Percentiles rank a stretch among this genome's conserved stretches.
Conservation (phyloP, 2,113 vertebrate species). For the Physeter macrocephalus region DNA sequence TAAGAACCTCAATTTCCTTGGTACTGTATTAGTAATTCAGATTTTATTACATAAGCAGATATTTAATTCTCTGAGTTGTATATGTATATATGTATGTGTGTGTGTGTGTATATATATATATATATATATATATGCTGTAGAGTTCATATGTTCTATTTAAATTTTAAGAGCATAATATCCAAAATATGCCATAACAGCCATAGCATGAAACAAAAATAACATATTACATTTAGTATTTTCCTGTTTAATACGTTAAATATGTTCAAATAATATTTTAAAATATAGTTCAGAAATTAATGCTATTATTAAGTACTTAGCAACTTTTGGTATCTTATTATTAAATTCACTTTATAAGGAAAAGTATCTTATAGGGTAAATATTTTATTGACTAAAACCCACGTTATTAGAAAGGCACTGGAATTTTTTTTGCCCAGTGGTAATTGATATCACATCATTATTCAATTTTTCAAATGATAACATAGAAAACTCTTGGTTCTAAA, state of each 20-base stretch:
- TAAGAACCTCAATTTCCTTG: not conserved
- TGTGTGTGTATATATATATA: too few species aligned
- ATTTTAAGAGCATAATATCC: not conserved
- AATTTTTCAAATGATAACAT: not conserved
- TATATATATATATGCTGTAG: not conserved
- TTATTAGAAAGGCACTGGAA: not conserved
- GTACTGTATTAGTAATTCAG: not conserved
- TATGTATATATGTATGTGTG: too few species aligned
- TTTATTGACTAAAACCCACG: not conserved
- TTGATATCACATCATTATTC: not conserved
- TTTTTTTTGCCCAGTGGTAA: not conserved
- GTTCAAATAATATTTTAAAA: not conserved
- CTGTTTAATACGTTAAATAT: not conserved
- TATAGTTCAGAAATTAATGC: not conserved
- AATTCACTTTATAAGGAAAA: not conserved
- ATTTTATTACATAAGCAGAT: not conserved
- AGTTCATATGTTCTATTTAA: not conserved
- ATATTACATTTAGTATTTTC: not conserved
- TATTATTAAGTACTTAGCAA: not conserved
- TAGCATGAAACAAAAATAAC: not conserved
- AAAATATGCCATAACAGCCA: too few species aligned
- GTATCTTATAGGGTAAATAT: not conserved
- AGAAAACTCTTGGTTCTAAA: not conserved
- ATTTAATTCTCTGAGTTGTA: not conserved
- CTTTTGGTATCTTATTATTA: not conserved